A percentile compares a stretch with the other conserved stretches of the same genome.
phyloP scores from a whole-genome alignment of 2,888 invertebrate genomes.

The Priapulus caudatus region DNA sequence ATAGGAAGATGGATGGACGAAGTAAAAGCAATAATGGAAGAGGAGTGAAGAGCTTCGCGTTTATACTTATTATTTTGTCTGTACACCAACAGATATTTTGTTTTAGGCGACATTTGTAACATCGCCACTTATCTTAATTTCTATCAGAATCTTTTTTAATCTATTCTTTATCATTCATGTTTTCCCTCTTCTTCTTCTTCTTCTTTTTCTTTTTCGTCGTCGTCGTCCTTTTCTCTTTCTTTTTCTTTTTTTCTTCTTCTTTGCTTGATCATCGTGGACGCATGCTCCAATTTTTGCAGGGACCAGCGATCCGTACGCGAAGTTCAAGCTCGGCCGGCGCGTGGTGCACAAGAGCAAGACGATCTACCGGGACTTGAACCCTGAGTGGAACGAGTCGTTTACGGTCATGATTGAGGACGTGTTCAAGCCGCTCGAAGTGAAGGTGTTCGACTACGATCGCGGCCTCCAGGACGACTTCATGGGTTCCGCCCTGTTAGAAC shows the following conservation, averaged over 20 bases:
- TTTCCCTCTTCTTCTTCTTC: too few relatives aligned
- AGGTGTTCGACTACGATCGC: constrained; percentile 97
- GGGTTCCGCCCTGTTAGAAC: constrained; percentile 75
- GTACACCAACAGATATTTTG: too few relatives aligned
- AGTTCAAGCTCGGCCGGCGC: constrained; percentile 77
- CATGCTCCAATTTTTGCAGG: constrained; percentile 43
- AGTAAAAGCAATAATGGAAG: too few relatives aligned
- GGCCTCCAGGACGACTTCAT: constrained; percentile 90
- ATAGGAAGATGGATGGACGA: too few relatives aligned
- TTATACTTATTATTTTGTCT: too few relatives aligned
- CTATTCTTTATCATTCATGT: not conserved
- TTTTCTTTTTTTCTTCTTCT: constrained; percentile 7
- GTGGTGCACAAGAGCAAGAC: constrained; percentile 85
- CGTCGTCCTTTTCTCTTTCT: too few relatives aligned
- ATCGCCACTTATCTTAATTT: too few relatives aligned
- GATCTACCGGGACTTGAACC: constrained; percentile 85
- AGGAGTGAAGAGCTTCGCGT: too few relatives aligned
- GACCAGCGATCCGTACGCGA: constrained; percentile 93
- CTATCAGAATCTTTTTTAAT: not conserved
- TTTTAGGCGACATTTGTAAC: too few relatives aligned
- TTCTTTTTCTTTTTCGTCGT: too few relatives aligned
- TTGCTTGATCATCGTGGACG: too few relatives aligned
- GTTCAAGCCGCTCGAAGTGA: constrained; percentile 70
- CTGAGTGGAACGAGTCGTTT: constrained; percentile 95
- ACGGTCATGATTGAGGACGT: constrained; percentile 75